These are phyloP conservation scores for Abramis brama DNA, from an alignment of 2,113 vertebrate genomes.

Conservation along the genomic window DNA sequence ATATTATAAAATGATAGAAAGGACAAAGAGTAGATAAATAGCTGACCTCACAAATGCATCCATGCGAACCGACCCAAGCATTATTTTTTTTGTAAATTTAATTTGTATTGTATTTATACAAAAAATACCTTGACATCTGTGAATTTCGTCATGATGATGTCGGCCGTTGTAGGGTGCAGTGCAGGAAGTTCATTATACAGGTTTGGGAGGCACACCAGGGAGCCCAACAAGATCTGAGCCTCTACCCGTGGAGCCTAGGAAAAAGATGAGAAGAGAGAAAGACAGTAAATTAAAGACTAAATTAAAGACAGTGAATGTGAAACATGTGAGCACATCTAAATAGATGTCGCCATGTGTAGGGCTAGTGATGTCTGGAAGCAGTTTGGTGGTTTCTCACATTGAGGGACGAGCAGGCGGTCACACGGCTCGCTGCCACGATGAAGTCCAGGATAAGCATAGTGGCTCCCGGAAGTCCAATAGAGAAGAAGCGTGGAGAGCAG, in stretches of 20 bases:
- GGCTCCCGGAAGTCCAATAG: conserved; percentile 93
- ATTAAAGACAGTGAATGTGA: not conserved
- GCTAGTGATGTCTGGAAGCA: not conserved
- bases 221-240: conserved; percentile 95
- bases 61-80: not conserved
- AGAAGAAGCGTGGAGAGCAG: conserved; percentile 97
- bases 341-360: not conserved
- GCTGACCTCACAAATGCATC: not conserved
- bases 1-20: not conserved
- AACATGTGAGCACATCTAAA: not conserved
- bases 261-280: not conserved
- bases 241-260: conserved; percentile 93
- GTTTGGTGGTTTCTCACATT: conserved; percentile 79
- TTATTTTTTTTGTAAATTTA: not conserved
- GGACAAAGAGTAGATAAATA: not conserved
- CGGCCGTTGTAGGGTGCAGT: conserved; percentile 90
- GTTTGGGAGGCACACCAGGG: conserved; percentile 96
- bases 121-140: conserved; percentile 83
- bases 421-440: conserved; percentile 93
- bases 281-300: not conserved
- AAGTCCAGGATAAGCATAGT: conserved; percentile 98
- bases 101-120: no score
- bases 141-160: conserved; percentile 91
- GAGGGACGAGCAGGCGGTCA: conserved; percentile 92
- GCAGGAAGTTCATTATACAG: conserved; percentile 92